A percentile compares a stretch with the other conserved stretches of the same genome.
Evolutionary conservation across 2,888 invertebrate species (phyloP).

Genomic region (Drosophila acutilabella): DNA sequence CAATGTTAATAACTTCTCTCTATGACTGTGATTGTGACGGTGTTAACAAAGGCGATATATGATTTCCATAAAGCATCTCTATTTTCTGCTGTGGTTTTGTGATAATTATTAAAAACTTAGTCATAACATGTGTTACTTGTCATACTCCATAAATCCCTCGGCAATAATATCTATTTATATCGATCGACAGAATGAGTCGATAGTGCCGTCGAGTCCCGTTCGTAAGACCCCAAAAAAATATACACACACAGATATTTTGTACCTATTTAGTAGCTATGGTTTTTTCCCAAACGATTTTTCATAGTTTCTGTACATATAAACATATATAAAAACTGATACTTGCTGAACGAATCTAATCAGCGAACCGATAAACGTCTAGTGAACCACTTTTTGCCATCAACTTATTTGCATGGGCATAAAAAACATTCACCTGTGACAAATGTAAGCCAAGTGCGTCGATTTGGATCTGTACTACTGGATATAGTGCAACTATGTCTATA

Average conservation of each 20-base stretch:
- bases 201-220: constrained; percentile 36
- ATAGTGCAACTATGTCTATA: constrained; percentile 4
- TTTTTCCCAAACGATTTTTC: constrained; percentile 31
- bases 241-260: constrained; percentile 7
- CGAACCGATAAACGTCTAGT: constrained; percentile 36
- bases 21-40: not conserved
- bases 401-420: constrained; percentile 43
- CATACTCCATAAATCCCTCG: constrained; percentile 34
- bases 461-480: constrained; percentile 15
- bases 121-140: constrained; percentile 37
- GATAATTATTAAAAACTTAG: constrained; percentile 23
- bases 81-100: not conserved
- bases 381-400: constrained; percentile 11
- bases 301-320: constrained; percentile 2
- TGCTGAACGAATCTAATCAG: constrained; percentile 51
- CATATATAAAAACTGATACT: not conserved
- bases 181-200: constrained; percentile 36
- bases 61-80: not conserved
- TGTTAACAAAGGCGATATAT: constrained; percentile 9
- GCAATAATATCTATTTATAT: constrained; percentile 44
- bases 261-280: constrained; percentile 18
- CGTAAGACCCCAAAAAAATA: constrained; percentile 34
- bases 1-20: not conserved
- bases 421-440: constrained; percentile 27
- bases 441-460: constrained; percentile 37